Evolutionary conservation across 2,113 vertebrate species (phyloP), one percentile per base, ranked within the genome.

Genomic region (Rhinolophus ferrumequinum): DNA sequence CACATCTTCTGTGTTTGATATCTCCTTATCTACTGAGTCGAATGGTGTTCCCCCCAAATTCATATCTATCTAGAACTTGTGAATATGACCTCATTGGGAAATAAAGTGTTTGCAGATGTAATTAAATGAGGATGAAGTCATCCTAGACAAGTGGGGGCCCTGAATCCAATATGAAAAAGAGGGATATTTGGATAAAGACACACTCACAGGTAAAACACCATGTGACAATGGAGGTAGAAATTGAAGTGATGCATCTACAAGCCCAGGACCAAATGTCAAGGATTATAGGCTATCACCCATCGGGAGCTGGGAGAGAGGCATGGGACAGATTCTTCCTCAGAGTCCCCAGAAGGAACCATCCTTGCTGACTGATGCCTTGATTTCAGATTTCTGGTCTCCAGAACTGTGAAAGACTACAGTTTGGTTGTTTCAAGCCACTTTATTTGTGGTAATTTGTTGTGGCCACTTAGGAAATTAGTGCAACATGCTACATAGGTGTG

Each of bases 101-200:
- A 73, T n/a, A 58, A 3, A 13, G 8, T 75, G 33, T 91, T 62
- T 96, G 50, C 21, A 90, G 26, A 70, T 41, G 10, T 77, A 47
- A 66, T 79, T 30, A 89, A 58, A 28, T 73, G 69, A 89, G 73
- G 52, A 83, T 16, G 54, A 64, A 26, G 11, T 44, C 13, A 26
- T 81, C 30, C 13, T 26, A 9, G 21, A 18, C 67, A 38, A 92
- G 10, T 26, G 10, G 26, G 54, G n/a, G 21, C 13, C 10, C 80
- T 90, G 33, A 70, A 60, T 70, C 87, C 24, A 64, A 41, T 62
- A 64, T 26, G 50, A 64, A 95, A 60, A 79, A 86, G 12, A 52
- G 22, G 1, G 38, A 82, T 41, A 16, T 79, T 58, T 77, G 58
- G 67, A 67, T 10, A 79, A 50, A 87, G 26, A 83, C 33, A 47